Percentiles rank a stretch among this genome's conserved stretches.
phyloP scores from a whole-genome alignment of 2,797 vertebrate species.

The Leucoraja ocellata region DNA sequence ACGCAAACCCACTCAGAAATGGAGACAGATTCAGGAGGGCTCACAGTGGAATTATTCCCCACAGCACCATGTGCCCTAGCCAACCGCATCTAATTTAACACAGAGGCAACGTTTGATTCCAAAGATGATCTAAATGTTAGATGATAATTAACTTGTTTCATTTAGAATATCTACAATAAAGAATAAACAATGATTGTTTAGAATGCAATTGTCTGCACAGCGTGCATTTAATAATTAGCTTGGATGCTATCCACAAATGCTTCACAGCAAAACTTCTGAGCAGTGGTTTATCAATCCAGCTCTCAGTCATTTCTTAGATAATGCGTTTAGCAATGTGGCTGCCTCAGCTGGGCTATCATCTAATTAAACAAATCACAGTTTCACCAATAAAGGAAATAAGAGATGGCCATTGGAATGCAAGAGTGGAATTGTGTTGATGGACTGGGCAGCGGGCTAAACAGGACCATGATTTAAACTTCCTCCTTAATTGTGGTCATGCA shows the following conservation, averaged over 20 bases:
- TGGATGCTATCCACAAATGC: neutral
- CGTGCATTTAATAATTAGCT: conserved; percentile 7
- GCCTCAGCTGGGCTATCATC: neutral
- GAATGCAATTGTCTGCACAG: conserved; percentile 12
- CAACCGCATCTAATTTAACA: neutral
- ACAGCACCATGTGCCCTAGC: neutral
- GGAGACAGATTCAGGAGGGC: neutral
- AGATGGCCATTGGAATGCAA: neutral
- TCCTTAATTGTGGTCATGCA: neutral
- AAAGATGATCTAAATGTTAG: neutral
- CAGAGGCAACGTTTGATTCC: neutral
- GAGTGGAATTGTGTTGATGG: neutral
- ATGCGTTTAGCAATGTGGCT: neutral
- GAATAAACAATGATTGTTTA: neutral
- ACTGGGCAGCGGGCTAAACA: neutral
- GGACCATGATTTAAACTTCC: neutral
- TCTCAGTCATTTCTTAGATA: neutral
- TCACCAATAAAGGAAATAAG: neutral
- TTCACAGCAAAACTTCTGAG: no score
- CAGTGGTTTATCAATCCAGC: neutral
- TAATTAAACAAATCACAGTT: neutral
- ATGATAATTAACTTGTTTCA: conserved; percentile 8
- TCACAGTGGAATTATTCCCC: neutral
- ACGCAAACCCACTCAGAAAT: neutral
- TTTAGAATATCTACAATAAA: conserved; percentile 21